A percentile compares a stretch with the other conserved stretches of the same genome.
Conservation (phyloP, 2,113 vertebrate species). For the Myrmecophaga tridactyla region DNA sequence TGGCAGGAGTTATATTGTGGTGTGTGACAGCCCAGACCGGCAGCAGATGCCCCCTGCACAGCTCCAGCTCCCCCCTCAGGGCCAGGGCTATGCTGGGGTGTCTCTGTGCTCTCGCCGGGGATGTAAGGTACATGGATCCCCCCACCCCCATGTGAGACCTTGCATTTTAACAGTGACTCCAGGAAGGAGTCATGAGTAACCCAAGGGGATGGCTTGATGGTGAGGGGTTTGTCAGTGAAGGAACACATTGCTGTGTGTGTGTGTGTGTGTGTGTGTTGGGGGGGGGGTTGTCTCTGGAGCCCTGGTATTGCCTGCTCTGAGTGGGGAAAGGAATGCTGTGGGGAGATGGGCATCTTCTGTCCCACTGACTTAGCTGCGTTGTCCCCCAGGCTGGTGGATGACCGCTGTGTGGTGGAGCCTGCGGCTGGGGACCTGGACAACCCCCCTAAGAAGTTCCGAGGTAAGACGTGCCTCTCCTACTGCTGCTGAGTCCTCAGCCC, state of each 20-base stretch:
- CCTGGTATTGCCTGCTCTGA: not conserved
- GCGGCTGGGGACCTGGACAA: conserved; percentile 94
- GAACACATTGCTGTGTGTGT: not conserved
- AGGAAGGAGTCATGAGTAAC: not conserved
- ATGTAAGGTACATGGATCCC: not conserved
- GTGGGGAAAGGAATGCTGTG: not conserved
- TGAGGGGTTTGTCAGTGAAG: not conserved
- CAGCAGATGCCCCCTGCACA: not conserved
- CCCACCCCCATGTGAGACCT: not conserved
- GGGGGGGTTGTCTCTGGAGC: not conserved
- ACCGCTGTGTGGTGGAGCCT: conserved; percentile 96
- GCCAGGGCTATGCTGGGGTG: accelerated
- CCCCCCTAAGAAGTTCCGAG: conserved; percentile 98
- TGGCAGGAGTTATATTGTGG: not conserved
- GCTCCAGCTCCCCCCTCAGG: accelerated
- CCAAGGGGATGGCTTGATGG: not conserved
- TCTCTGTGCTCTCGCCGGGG: not conserved
- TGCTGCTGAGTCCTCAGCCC: too few relatives aligned
- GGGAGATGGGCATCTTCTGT: not conserved
- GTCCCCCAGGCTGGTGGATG: conserved; percentile 92
- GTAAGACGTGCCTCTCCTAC: conserved; percentile 76
- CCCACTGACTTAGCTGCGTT: not conserved
- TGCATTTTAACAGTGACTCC: not conserved
- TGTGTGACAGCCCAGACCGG: not conserved
- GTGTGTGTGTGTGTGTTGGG: too few relatives aligned